Conservation (phyloP, 2,797 vertebrate species). For the Typhlichthys eigenmanni region DNA sequence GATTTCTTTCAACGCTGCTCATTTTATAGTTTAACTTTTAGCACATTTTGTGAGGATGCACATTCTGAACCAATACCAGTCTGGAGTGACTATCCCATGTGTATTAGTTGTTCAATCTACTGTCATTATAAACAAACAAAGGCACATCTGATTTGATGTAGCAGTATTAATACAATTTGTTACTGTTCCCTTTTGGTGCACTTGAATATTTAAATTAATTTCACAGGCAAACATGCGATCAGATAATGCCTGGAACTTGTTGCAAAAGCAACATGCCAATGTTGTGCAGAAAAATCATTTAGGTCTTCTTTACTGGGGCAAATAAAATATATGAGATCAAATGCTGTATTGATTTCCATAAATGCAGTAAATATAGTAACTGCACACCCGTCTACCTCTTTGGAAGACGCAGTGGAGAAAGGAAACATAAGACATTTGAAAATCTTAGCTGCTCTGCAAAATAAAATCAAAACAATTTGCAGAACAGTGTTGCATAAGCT, state of each 20-base stretch:
- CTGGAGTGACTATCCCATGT: constrained; percentile 4
- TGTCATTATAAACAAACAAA: constrained; percentile 16
- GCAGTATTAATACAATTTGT: constrained; percentile 31
- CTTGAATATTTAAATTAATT: constrained; percentile 23
- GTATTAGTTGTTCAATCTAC: constrained; percentile 28
- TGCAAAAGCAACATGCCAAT: constrained; percentile 11
- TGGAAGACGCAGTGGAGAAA: too few species aligned
- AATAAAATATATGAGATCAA: constrained; percentile 35
- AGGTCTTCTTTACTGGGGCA: neutral
- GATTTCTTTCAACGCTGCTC: neutral
- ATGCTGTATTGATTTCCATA: neutral
- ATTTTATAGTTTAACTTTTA: neutral
- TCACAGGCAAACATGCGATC: constrained; percentile 19
- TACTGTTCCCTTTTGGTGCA: constrained; percentile 22
- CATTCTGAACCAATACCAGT: neutral
- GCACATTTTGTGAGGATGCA: neutral
- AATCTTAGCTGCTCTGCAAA: too few species aligned
- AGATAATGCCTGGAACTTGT: constrained; percentile 18
- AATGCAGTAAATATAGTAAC: neutral
- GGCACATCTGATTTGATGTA: constrained; percentile 23
- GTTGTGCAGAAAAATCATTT: constrained; percentile 18
- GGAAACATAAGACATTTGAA: too few species aligned
- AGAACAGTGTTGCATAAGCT: too few species aligned
- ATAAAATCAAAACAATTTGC: too few species aligned
- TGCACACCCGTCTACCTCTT: too few species aligned